These are phyloP conservation scores for Alviniconcha marisindica DNA, from an alignment of 1,140 invertebrate species.

Conservation along the genomic window DNA sequence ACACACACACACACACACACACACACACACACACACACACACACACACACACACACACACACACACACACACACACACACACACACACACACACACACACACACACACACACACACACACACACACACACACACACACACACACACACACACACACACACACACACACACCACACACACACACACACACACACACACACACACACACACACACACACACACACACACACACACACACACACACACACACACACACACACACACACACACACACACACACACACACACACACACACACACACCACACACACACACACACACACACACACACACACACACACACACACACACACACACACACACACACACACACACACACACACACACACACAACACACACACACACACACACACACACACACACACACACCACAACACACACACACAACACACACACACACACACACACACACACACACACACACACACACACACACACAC, in stretches of 20 bases:
- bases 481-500: too few relatives aligned
- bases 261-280: constrained; percentile 21
- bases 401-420: too few relatives aligned
- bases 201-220: constrained; percentile 20
- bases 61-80: not conserved
- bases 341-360: too few relatives aligned
- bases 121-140: constrained; percentile 8
- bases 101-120: constrained; percentile 1
- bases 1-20: constrained; percentile 28
- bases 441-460: too few relatives aligned
- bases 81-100: not conserved
- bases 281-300: not conserved
- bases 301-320: not conserved
- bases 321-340: not conserved
- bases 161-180: not conserved
- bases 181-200: not conserved
- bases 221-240: constrained; percentile 21
- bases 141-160: not conserved
- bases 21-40: constrained; percentile 29
- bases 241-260: constrained; percentile 22
- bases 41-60: constrained; percentile 23
- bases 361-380: too few relatives aligned
- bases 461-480: too few relatives aligned
- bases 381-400: too few relatives aligned
- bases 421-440: too few relatives aligned